Evolutionary conservation across 2,888 invertebrate species (phyloP), one percentile per base, ranked within the genome.

Genomic region (Mantis religiosa): DNA sequence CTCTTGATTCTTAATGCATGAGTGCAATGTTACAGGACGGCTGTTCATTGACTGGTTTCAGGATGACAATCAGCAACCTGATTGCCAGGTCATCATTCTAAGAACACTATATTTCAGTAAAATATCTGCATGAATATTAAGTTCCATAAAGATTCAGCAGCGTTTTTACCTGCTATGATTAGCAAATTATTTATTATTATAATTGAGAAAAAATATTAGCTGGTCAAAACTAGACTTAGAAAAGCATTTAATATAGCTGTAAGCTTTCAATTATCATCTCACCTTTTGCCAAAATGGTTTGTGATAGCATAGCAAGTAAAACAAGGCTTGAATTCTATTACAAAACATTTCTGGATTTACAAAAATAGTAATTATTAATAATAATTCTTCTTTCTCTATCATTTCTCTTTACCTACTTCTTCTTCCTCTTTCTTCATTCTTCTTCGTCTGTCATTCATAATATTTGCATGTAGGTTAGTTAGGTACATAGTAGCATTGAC

Each of bases 361-460:
- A 15, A 71, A 20, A 71, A 71, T 71, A 71, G 20, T 71, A 20
- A 71, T 4, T 71, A 6, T 15, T 71, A 71, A 71, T 25, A 71
- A 71, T 20, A 71, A 71, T 25, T 71, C 84, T n/a, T 88, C 88
- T 41, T 20, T 88, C 84, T 84, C 81, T 81, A 54, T 54, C 84
- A 84, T 88, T 83, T 71, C 71, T 87, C 87, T 87, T 9, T 87
- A 71, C 54, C 54, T 71, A 71, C 54, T 71, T 71, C 54, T 71
- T 71, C 87, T 83, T 30, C 54, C 47, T 47, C 28, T 87, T 83
- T 88, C 84, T 84, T 41, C 85, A 85, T 85, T 71, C 54, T 71
- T 71, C 54, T 54, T 86, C 85, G 30, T 28, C 81, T 81, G n/a
- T 81, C 85, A 28, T 34, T 83, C 54, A 41, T 27, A 27, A 83